Conservation (phyloP, 2,113 vertebrate species). For the Bambusicola thoracicus region DNA sequence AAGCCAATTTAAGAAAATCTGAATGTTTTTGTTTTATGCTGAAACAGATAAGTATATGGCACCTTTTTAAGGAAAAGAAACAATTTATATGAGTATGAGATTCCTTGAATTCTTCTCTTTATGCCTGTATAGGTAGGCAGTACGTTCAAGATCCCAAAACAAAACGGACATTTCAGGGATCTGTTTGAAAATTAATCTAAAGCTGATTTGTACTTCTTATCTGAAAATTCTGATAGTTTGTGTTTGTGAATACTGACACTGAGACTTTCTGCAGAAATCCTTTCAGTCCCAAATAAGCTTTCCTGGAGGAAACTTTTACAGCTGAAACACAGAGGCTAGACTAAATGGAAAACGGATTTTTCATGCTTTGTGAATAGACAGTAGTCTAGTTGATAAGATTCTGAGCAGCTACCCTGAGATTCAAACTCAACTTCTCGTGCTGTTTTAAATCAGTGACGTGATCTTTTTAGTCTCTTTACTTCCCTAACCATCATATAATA, state of each 20-base stretch:
- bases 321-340: not conserved
- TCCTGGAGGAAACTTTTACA: not conserved
- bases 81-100: not conserved
- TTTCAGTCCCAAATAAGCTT: not conserved
- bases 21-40: not conserved
- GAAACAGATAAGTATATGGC: not conserved
- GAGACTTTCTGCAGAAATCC: not conserved
- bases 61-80: not conserved
- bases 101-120: not conserved
- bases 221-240: not conserved
- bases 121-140: not conserved
- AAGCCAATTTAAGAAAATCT: not conserved
- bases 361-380: not conserved
- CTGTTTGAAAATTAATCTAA: not conserved
- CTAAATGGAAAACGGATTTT: conserved; percentile 20
- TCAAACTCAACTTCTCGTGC: not conserved
- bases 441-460: conserved; percentile 14
- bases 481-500: not conserved
- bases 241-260: not conserved
- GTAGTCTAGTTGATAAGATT: not conserved
- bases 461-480: conserved; percentile 15
- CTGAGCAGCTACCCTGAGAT: not conserved
- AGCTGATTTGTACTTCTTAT: not conserved
- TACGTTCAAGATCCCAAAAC: not conserved
- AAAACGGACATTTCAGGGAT: not conserved